phyloP scores from a whole-genome alignment of 2,888 invertebrate species.

The Stegophylla sp. region DNA sequence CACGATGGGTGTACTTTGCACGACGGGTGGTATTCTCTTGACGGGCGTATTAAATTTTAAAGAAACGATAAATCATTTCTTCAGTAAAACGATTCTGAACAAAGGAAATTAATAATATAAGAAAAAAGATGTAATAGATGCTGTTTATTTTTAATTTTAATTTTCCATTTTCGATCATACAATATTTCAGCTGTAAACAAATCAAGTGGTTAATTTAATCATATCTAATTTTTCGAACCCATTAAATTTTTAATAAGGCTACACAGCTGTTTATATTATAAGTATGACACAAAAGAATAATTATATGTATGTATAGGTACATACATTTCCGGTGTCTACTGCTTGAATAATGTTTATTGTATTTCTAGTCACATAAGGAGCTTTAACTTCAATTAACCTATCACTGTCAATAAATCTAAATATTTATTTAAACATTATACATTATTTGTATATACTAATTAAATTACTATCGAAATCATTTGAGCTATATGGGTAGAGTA shows the following conservation, averaged over 20 bases:
- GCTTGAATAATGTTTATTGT: background rate
- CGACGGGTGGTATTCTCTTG: no score
- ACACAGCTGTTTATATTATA: background rate
- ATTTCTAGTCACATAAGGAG: constrained; percentile 19
- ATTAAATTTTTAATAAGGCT: background rate
- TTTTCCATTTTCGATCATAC: background rate
- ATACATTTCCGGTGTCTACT: constrained; percentile 6
- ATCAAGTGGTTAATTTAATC: background rate
- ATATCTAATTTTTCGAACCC: background rate
- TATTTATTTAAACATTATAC: constrained; percentile 5
- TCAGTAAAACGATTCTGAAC: no score
- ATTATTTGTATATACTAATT: constrained; percentile 14
- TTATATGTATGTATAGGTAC: background rate
- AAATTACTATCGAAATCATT: constrained; percentile 7
- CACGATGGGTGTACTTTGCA: no score
- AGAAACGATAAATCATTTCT: no score
- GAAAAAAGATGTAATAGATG: background rate
- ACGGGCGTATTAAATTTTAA: no score
- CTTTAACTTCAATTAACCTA: constrained; percentile 16
- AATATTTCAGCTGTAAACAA: background rate
- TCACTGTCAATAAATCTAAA: constrained; percentile 19
- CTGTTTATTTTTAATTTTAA: background rate
- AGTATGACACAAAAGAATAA: background rate
- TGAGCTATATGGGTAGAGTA: background rate
- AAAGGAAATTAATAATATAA: no score